Percentiles rank a stretch among this genome's conserved stretches.
Evolutionary conservation across 2,113 vertebrate genomes (phyloP).

Genomic region (Falcunculus frontatus): DNA sequence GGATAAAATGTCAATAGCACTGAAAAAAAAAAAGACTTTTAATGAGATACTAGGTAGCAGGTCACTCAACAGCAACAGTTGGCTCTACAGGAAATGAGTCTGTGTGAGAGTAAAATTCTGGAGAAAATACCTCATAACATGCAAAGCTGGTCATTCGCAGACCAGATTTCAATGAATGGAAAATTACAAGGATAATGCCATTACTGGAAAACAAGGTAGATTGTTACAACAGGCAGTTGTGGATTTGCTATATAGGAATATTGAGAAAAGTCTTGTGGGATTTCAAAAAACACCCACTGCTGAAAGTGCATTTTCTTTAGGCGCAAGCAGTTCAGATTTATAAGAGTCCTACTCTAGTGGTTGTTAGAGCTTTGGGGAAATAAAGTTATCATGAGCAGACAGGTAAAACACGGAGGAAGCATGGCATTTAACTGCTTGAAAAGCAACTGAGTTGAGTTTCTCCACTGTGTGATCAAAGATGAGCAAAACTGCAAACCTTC

Average conservation of each 20-base stretch:
- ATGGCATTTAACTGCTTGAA: conserved; percentile 19
- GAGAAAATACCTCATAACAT: background rate
- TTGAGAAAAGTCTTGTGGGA: background rate
- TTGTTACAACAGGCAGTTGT: background rate
- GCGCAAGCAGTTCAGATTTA: background rate
- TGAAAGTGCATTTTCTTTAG: conserved; percentile 36
- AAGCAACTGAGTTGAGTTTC: conserved; percentile 7
- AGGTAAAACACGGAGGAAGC: conserved; percentile 1
- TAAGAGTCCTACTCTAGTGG: conserved; percentile 14
- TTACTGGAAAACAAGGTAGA: background rate
- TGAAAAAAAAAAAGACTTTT: background rate
- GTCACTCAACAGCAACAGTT: background rate
- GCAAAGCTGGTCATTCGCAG: background rate
- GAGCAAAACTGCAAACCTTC: background rate
- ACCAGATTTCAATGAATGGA: conserved; percentile 39
- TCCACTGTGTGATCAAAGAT: conserved; percentile 7
- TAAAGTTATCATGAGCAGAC: conserved; percentile 12
- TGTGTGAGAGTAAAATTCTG: conserved; percentile 4
- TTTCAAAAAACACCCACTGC: background rate
- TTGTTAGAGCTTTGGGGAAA: conserved; percentile 1
- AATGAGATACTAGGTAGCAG: conserved; percentile 13
- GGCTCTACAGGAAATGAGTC: conserved; percentile 5
- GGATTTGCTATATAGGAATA: background rate
- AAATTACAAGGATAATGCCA: conserved; percentile 34
- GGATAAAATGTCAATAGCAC: background rate